Conservation (phyloP, 1,140 invertebrate species). For the Drosophila pseudoobscura region DNA sequence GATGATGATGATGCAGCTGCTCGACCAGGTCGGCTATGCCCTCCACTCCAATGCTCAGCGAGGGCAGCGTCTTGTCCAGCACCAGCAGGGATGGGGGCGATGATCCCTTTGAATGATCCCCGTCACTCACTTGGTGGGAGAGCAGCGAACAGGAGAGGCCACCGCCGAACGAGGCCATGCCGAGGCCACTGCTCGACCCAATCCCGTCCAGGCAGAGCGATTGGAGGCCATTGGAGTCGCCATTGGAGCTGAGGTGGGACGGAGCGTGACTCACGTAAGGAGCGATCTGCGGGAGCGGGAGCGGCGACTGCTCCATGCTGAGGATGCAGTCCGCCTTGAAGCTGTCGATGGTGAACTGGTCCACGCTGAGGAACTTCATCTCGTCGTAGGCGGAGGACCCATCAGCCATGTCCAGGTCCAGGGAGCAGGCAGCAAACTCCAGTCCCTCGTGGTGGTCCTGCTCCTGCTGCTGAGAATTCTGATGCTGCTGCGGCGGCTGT, state of each 20-base stretch:
- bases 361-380: constrained; percentile 82
- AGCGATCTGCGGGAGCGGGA: constrained; percentile 27
- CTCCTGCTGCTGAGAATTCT: constrained; percentile 14
- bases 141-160: too few species aligned
- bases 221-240: constrained; percentile 37
- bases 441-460: constrained; percentile 51
- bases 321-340: constrained; percentile 82
- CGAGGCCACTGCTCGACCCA: not conserved
- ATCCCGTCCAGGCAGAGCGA: constrained; percentile 62
- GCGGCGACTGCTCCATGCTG: constrained; percentile 70
- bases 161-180: constrained; percentile 56
- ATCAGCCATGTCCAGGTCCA: constrained; percentile 65
- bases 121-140: constrained; percentile 2
- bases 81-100: constrained; percentile 69
- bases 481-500: constrained; percentile 33
- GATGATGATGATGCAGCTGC: constrained; percentile 59
- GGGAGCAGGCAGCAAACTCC: constrained; percentile 46
- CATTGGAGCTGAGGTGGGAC: not conserved
- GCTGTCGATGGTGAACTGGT: constrained; percentile 82
- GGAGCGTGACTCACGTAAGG: constrained; percentile 43
- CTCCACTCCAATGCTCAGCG: constrained; percentile 68
- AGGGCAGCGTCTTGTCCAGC: constrained; percentile 71
- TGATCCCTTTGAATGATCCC: constrained; percentile 43
- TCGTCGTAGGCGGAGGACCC: constrained; percentile 78
- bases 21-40: constrained; percentile 69